These are phyloP conservation scores for Tetranychus truncatus DNA, from an alignment of 2,888 invertebrate species.

Conservation along the genomic window DNA sequence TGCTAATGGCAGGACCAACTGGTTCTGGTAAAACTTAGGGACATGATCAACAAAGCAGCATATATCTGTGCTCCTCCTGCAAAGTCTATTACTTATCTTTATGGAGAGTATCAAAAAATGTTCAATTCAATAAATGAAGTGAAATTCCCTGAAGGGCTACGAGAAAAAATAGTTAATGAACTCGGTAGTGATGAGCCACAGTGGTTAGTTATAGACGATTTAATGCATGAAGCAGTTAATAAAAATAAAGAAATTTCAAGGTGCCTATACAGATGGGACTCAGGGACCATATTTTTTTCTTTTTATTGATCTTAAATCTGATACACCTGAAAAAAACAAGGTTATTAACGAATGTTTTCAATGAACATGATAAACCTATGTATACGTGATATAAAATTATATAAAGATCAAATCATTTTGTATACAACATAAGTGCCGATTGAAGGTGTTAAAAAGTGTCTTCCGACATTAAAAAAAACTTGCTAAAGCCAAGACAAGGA, in stretches of 20 bases:
- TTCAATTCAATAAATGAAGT: background rate
- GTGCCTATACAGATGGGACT: conserved; percentile 23
- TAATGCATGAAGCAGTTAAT: background rate
- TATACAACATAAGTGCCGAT: too few relatives aligned
- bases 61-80: background rate
- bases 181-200: background rate
- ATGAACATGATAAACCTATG: too few relatives aligned
- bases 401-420: too few relatives aligned
- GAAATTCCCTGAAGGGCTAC: background rate
- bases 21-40: background rate
- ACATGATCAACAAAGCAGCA: background rate
- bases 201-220: background rate
- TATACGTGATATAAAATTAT: too few relatives aligned
- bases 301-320: conserved; percentile 24
- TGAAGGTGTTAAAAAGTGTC: too few relatives aligned
- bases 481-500: too few relatives aligned
- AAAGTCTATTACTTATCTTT: background rate
- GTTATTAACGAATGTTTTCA: conserved; percentile 13
- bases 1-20: background rate
- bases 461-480: too few relatives aligned
- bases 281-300: conserved; percentile 24
- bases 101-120: background rate
- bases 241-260: too few relatives aligned
- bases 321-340: conserved; percentile 21
- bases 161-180: background rate